Percentiles rank a stretch among this genome's conserved stretches.
Conservation (phyloP, 2,113 vertebrate species). For the Antechinus flavipes region DNA sequence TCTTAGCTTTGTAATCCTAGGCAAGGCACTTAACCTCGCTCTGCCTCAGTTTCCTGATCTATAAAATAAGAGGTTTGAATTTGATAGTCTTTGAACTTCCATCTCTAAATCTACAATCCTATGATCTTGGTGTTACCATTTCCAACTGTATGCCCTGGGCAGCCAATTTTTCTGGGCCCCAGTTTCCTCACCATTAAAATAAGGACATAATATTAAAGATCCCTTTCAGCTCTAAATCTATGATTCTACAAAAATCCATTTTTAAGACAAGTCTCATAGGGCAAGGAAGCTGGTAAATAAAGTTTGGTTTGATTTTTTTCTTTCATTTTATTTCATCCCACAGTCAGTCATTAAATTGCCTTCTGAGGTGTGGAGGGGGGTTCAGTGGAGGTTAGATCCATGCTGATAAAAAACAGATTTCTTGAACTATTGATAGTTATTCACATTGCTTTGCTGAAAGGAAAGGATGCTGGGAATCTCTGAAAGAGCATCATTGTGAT, state of each 20-base stretch:
- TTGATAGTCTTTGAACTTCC: not conserved
- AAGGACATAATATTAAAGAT: not conserved
- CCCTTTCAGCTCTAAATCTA: not conserved
- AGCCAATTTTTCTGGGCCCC: not conserved
- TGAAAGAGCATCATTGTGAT: not conserved
- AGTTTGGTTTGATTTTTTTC: not conserved
- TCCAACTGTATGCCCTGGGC: not conserved
- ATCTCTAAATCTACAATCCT: not conserved
- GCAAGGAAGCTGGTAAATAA: not conserved
- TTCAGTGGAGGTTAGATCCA: not conserved
- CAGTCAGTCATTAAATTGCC: not conserved
- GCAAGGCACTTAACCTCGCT: not conserved
- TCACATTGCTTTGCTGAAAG: not conserved
- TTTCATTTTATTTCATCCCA: not conserved
- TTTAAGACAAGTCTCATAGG: not conserved
- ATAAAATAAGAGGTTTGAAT: not conserved
- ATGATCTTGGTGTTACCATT: not conserved
- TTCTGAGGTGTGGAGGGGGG: not conserved
- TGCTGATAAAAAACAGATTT: not conserved
- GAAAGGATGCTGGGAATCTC: not conserved
- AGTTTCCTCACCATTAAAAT: not conserved
- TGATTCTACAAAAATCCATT: not conserved
- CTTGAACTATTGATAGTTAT: not conserved
- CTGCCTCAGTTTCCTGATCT: not conserved
- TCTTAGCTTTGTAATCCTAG: not conserved